Evolutionary conservation across 2,113 vertebrate species (phyloP).

Genomic region (Charina bottae): DNA sequence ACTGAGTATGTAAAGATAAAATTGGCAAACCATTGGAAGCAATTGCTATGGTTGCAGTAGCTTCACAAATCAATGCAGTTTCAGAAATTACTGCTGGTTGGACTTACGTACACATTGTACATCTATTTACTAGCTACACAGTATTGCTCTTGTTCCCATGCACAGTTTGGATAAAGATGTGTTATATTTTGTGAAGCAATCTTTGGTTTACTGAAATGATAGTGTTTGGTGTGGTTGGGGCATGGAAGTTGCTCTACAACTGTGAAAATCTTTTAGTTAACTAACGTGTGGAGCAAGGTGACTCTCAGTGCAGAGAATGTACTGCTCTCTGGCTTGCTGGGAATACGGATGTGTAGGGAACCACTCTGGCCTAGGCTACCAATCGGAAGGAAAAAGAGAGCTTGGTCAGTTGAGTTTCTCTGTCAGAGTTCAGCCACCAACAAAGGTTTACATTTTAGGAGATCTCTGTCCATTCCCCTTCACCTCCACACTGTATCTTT

Average conservation of each 20-base stretch:
- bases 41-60: neutral
- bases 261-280: neutral
- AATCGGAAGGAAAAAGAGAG: neutral
- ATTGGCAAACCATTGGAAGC: neutral
- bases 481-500: neutral
- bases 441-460: neutral
- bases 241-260: neutral
- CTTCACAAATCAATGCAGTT: neutral
- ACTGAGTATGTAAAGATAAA: neutral
- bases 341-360: neutral
- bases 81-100: neutral
- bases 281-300: neutral
- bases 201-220: neutral
- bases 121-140: no score
- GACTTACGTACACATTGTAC: neutral
- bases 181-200: neutral
- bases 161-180: neutral
- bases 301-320: neutral
- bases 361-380: neutral
- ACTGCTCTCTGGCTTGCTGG: neutral
- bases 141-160: neutral
- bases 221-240: neutral
- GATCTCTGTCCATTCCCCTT: neutral
- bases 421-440: neutral
- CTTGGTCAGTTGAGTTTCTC: neutral